Evolutionary conservation across 1,140 invertebrate species (phyloP).

Genomic region (Pollicipes pollicipes): DNA sequence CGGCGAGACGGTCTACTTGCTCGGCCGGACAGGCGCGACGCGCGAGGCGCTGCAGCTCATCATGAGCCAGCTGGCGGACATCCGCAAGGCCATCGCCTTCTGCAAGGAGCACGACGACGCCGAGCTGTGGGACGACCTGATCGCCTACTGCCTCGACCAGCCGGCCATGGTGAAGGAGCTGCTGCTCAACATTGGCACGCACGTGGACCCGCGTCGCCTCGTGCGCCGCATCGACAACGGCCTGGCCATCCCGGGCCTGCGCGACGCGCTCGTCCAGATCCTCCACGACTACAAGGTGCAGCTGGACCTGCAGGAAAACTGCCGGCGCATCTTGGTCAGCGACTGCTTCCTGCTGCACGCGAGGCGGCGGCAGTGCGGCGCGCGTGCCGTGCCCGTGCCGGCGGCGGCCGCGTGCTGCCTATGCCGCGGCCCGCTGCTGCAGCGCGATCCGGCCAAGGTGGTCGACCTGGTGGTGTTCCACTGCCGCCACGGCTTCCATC

Average conservation of each 20-base stretch:
- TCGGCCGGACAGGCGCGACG: slow-evolving; percentile 82
- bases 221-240: slow-evolving; percentile 64
- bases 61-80: slow-evolving; percentile 64
- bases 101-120: slow-evolving; percentile 91
- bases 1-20: slow-evolving; percentile 80
- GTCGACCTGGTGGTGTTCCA: slow-evolving; percentile 62
- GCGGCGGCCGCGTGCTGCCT: slow-evolving; percentile 8
- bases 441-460: slow-evolving; percentile 31
- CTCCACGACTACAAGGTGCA: slow-evolving; percentile 88
- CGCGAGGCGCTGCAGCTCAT: slow-evolving; percentile 80
- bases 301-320: slow-evolving; percentile 33
- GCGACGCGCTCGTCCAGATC: slow-evolving; percentile 83
- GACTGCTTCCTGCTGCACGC: neutral
- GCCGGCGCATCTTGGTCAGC: neutral
- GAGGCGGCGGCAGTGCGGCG: no score
- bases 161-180: slow-evolving; percentile 61
- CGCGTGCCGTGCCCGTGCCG: neutral
- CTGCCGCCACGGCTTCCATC: slow-evolving; percentile 77
- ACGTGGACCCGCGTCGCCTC: slow-evolving; percentile 73
- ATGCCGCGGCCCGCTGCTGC: neutral
- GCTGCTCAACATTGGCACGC: slow-evolving; percentile 64
- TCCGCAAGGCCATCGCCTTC: slow-evolving; percentile 85
- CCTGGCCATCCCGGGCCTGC: slow-evolving; percentile 70
- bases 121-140: slow-evolving; percentile 86
- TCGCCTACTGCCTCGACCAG: slow-evolving; percentile 70